Evolutionary conservation across 1,140 invertebrate genomes (phyloP).

Genomic region (Aphis craccivora): DNA sequence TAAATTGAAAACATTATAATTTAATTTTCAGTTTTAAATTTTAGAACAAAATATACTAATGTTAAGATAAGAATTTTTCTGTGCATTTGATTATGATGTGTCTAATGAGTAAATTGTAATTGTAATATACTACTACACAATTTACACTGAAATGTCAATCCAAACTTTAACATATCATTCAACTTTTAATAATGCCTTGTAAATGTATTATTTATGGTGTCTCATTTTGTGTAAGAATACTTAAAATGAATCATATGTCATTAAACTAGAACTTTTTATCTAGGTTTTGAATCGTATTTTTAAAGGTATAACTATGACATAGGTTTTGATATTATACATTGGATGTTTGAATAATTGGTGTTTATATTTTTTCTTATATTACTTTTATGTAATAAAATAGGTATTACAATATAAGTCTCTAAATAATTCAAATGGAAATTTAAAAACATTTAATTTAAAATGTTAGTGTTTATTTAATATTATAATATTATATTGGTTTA

Average conservation of each 20-base stretch:
- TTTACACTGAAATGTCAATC: neutral
- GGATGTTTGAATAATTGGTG: neutral
- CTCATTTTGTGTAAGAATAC: constrained; percentile 17
- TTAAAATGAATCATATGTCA: constrained; percentile 23
- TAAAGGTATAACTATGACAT: neutral
- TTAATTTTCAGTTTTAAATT: neutral
- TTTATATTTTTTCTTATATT: neutral
- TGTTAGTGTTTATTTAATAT: neutral
- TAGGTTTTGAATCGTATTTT: neutral
- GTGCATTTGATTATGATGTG: neutral
- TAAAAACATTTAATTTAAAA: neutral
- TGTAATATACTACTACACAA: neutral
- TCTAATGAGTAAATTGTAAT: neutral
- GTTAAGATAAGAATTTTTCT: neutral
- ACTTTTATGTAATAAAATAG: neutral
- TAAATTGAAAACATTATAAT: neutral
- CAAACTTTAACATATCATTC: constrained; percentile 37
- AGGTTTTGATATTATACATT: neutral
- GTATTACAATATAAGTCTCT: neutral
- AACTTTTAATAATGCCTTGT: constrained; percentile 17
- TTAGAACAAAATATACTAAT: neutral
- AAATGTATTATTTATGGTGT: constrained; percentile 42
- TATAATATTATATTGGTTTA: neutral
- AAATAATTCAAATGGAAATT: neutral
- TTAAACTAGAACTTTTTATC: constrained; percentile 19